Evolutionary conservation across 2,888 invertebrate species (phyloP), one percentile per base, ranked within the genome.

Genomic region (Drosophila koepferae): DNA sequence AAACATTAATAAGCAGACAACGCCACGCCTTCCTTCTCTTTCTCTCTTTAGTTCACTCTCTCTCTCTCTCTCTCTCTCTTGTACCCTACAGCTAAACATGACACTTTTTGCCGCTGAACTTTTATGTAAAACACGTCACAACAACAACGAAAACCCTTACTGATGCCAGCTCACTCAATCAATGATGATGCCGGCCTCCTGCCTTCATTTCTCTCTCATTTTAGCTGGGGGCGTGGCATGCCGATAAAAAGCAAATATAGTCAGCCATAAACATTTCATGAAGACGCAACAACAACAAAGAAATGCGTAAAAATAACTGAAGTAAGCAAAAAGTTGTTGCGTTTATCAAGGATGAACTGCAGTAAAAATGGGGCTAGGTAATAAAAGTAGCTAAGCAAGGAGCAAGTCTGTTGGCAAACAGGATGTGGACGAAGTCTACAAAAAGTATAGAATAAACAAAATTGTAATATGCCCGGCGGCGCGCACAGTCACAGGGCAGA

Each of bases 241-340:
- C 36, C 68, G 72, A 79, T 80, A 76, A 75, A 80, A 81, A 68
- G 61, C 58, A 74, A 77, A 80, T 77, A 81, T 51, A 69, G 59
- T 46, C 63, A 61, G 82, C 77, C 51, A 87, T 86, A 87, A 89
- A 86, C 82, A 89, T 86, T 85, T 82, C 86, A 87, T 86, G 85
- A 86, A 77, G 81, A 75, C 76, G 67, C 72, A 68, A 81, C 70
- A 31, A 49, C 20, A 44, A 44, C 18, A 48, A 85, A 72, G 65
- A 74, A 73, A 75, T 72, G 76, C 81, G 82, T 77, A 68, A 77
- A 81, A 81, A 83, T 80, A 79, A 64, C 43, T 62, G 62, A 72
- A 74, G 75, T 61, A 72, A 71, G 74, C 66, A 71, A 31, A 68
- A 75, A 68, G 68, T 72, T 77, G 78, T 61, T 68, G 67, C 78